Evolutionary conservation across 2,888 invertebrate species (phyloP).

Genomic region (Urechis unicinctus): DNA sequence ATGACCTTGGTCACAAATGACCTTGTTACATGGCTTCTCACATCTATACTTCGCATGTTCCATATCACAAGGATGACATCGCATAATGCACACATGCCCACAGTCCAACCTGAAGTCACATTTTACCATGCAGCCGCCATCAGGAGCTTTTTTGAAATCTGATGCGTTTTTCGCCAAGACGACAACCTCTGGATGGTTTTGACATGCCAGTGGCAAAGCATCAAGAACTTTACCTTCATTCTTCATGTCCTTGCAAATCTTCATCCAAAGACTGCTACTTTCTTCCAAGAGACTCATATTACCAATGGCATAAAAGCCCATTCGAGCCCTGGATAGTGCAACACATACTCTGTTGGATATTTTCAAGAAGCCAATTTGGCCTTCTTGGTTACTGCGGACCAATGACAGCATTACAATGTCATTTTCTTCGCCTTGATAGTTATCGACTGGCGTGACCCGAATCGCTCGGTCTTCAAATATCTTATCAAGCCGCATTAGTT

Average conservation of each 20-base stretch:
- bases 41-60: slow-evolving; percentile 52
- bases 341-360: slow-evolving; percentile 42
- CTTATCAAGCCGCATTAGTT: too few species aligned
- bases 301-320: slow-evolving; percentile 42
- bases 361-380: slow-evolving; percentile 37
- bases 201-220: slow-evolving; percentile 22
- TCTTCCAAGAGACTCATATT: slow-evolving; percentile 28
- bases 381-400: slow-evolving; percentile 37
- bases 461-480: slow-evolving; percentile 33
- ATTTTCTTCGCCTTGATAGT: slow-evolving; percentile 46
- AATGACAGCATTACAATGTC: slow-evolving; percentile 45
- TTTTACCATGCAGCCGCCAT: slow-evolving; percentile 57
- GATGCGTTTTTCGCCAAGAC: neutral
- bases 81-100: slow-evolving; percentile 59
- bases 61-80: slow-evolving; percentile 61
- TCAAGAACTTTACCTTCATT: slow-evolving; percentile 5
- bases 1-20: slow-evolving; percentile 2
- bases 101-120: slow-evolving; percentile 58
- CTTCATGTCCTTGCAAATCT: neutral
- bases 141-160: slow-evolving; percentile 25
- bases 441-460: slow-evolving; percentile 31
- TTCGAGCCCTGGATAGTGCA: slow-evolving; percentile 41
- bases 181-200: slow-evolving; percentile 25
- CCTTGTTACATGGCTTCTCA: slow-evolving; percentile 20
- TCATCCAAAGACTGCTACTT: slow-evolving; percentile 8